Conservation (phyloP, 2,888 invertebrate species). For the Ophion costatus region DNA sequence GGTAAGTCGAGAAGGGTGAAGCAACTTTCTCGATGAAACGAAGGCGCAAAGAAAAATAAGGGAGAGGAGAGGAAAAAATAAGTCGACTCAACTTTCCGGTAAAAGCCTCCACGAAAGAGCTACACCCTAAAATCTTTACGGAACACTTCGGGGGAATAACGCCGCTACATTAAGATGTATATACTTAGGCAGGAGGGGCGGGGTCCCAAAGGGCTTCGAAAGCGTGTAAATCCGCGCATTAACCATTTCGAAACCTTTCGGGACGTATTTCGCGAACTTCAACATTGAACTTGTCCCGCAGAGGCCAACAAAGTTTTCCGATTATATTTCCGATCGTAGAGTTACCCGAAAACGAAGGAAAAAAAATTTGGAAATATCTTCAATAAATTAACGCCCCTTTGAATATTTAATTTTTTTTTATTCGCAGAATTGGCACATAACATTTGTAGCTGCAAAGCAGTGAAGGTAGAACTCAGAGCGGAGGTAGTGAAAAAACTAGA, state of each 20-base stretch:
- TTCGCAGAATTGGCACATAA: not conserved
- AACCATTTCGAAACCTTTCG: constrained; percentile 38
- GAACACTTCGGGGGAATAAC: constrained; percentile 26
- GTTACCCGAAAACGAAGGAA: constrained; percentile 6
- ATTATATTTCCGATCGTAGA: constrained; percentile 15
- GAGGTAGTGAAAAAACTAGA: no score
- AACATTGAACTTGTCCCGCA: constrained; percentile 26
- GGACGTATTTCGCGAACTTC: constrained; percentile 31
- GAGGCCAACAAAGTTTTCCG: constrained; percentile 9
- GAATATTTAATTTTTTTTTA: not conserved
- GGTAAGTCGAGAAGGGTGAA: constrained; percentile 8
- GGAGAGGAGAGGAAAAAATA: not conserved
- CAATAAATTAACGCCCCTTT: not conserved
- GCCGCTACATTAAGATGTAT: constrained; percentile 38
- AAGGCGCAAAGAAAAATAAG: constrained; percentile 7
- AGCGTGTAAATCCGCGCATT: constrained; percentile 30
- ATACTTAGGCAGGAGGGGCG: not conserved
- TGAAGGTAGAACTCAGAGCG: no score
- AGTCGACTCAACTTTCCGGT: constrained; percentile 26
- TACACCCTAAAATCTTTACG: constrained; percentile 22
- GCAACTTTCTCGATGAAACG: constrained; percentile 11
- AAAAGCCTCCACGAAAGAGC: constrained; percentile 30
- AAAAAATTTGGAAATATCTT: constrained; percentile 3
- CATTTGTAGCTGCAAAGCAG: no score
- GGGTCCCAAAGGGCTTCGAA: constrained; percentile 28